Evolutionary conservation across 2,113 vertebrate species (phyloP), one percentile per base, ranked within the genome.

Genomic region (Mustela lutreola): DNA sequence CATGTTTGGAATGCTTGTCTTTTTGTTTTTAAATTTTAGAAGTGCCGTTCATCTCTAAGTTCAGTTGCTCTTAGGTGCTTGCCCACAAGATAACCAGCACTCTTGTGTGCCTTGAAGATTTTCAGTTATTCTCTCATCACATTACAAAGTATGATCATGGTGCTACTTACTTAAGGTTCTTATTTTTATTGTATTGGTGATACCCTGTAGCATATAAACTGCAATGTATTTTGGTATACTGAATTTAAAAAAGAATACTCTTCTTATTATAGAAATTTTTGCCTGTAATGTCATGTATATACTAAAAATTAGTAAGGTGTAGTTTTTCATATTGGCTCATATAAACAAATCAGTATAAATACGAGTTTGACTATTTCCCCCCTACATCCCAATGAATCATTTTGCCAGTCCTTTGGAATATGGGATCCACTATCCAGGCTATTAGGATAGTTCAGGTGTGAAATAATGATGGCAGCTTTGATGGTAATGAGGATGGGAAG

Each of bases 1-100:
- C 73, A 81, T 78, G 86, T 91, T 90, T 56, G 16, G n/a, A 92
- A 89, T 75, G 42, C 7, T 92, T 60, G 11, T 42, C 12, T 92
- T 95, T 83, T 83, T 78, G 14, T 86, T 97, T 97, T 89, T 83
- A 76, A 71, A 73, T 60, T 84, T 92, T 92, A 36, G 78, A 87
- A 89, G 18, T 86, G 33, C 11, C 19, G 0, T n/a, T 89, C 31
- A 75, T 76, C 19, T 86, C n/a, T 95, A 75, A 60, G 45, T 92
- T 96, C 18, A 92, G 2, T 95, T 95, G 33, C 36, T 45, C 18
- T 62, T 95, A 82, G 14, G 7, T 92, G 14, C 26, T 94, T 89
- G 36, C 48, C 33, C 58, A 53, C 53, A 31, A 81, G 63, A 42
- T 84, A 86, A 93, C 24, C 24, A 89, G 1, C 31, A 75, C 28